Base-by-base conservation (phyloP, 2,797 vertebrate species). In the Syngnathus acus region DNA sequence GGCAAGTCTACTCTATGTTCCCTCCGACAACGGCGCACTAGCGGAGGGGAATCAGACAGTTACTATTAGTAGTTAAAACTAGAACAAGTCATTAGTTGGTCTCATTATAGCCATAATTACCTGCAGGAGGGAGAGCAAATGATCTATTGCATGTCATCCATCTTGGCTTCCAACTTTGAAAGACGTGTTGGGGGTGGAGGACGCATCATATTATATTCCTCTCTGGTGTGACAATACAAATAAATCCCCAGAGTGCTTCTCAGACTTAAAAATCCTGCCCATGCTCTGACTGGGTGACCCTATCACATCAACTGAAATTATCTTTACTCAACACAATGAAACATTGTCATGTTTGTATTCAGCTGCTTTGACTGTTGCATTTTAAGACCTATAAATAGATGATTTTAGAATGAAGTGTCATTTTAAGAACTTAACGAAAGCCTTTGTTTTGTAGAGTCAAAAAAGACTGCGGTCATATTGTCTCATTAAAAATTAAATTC, bases 91-190 rank as follows among this genome's bases (percentile, higher is more conserved):
- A 89, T 87, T 85, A 85, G 77, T 76, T 81, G 62, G 71, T 79
- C 81, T 87, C 77, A 89, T 90, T 88, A 88, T 39, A 71, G 74
- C 70, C 66, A 68, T 59, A 78, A 84, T 85, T 80, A 87, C 80
- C 77, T 81, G 73, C 54, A 72, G 77, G 73, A 82, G 66, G 62
- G 62, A 74, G 64, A 58, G 73, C 14, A 1, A 59, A 71, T 78
- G 79, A 87, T 85, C 42, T 71, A 84, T 82, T 43, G 66, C 50
- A 1, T 72, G 61, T 82, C 68, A 82, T 74, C 66, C 57, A 77
- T 81, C 73, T 73, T 70, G 66, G 67, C 72, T 81, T 63, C 63
- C 51, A 66, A 76, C 76, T 78, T 38, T 50, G 37, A 57, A 50
- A 64, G 55, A 32, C 42, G 61, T 75, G 70, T 75, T 59, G 42